Base-by-base conservation (phyloP, 2,113 vertebrate species). In the Sebastes schlegelii region DNA sequence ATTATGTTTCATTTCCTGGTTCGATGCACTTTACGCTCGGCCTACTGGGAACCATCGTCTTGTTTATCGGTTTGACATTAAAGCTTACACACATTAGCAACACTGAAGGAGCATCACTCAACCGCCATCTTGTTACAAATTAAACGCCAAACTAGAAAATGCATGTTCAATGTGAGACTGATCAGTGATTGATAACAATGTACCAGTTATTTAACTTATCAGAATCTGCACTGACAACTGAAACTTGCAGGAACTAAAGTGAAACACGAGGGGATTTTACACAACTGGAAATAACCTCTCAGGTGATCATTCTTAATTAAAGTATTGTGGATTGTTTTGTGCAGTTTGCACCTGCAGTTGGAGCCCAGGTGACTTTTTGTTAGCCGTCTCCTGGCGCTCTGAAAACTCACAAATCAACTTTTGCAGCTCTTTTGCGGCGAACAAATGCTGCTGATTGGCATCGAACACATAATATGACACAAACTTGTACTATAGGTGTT, bases 221-320 rank as follows among this genome's bases (percentile, higher is more conserved):
- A 73, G 8, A 61, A 40, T 12, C 64, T 48, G 42, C 5, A 11
- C 49, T 60, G 17, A 80, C 61, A 63, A 58, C 12, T 83, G 82
- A 83, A 80, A 83, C 81, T 65, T 83, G 73, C 0, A 4, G 16
- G 71, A 79, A n/a, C 54, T 64, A 45, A 69, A 67, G 78, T 54
- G 21, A 9, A 46, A 73, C 74, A 70, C 9, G 4, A 85, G 68
- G 74, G 70, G 80, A 82, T 80, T 89, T 90, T 82, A 91, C 82
- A 43, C 46, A 19, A 66, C 4, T 55, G 83, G 84, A 80, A 89
- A 86, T 74, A 23, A 87, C 82, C 81, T 21, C 10, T 17, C 43
- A 54, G 49, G 23, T 10, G 11, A 76, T 79, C 4, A 1, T 61
- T 72, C 77, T 1, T 69, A 75, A 66, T 54, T n/a, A 14, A 88